Evolutionary conservation across 2,888 invertebrate species (phyloP).

Genomic region (Polia nebulosa): DNA sequence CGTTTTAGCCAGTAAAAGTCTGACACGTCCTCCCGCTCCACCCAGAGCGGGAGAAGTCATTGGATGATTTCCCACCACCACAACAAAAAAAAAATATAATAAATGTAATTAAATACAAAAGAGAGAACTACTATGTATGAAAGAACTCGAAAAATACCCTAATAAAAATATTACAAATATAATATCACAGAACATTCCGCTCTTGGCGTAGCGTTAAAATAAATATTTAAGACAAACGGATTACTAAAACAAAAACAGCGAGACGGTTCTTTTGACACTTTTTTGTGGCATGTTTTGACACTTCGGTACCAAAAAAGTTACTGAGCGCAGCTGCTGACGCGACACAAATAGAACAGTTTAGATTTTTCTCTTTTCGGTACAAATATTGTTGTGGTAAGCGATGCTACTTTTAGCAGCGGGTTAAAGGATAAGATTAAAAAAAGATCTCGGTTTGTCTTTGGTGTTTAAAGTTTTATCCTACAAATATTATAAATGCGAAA

Average conservation of each 20-base stretch:
- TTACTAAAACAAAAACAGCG: conserved; percentile 50
- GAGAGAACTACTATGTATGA: too few species aligned
- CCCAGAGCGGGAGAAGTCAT: too few species aligned
- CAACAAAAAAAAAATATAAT: too few species aligned
- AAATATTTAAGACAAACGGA: conserved; percentile 53
- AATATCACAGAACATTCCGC: conserved; percentile 8
- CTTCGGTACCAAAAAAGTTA: conserved; percentile 58
- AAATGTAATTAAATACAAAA: too few species aligned
- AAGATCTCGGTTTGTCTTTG: neutral
- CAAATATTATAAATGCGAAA: too few species aligned
- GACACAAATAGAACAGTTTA: conserved; percentile 53
- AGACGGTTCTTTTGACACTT: conserved; percentile 50
- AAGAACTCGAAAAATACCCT: too few species aligned
- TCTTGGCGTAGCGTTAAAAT: conserved; percentile 18
- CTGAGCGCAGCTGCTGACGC: conserved; percentile 56
- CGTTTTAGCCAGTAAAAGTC: too few species aligned
- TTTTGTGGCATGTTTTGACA: conserved; percentile 63
- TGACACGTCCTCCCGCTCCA: too few species aligned
- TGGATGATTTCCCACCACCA: too few species aligned
- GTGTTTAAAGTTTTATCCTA: too few species aligned
- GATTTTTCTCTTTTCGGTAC: conserved; percentile 41
- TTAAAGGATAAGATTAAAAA: conserved; percentile 35
- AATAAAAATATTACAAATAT: neutral
- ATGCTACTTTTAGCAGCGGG: conserved; percentile 14
- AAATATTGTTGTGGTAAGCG: conserved; percentile 30